phyloP scores from a whole-genome alignment of 2,797 vertebrate species.

The Cyclopterus lumpus region DNA sequence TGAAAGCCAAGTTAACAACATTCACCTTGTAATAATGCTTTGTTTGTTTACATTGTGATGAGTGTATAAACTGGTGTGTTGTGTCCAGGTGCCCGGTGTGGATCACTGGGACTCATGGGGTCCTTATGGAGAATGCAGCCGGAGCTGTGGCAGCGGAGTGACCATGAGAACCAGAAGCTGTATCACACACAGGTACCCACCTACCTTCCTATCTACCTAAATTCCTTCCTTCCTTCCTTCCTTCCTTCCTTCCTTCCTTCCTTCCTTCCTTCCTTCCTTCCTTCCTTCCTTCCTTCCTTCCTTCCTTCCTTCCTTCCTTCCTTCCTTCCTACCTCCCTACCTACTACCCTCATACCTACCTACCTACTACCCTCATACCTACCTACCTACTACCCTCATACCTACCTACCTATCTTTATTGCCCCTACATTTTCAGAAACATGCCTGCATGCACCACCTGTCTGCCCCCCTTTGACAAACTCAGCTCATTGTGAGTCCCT shows the following conservation, averaged over 20 bases:
- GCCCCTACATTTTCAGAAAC: neutral
- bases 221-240: too few relatives aligned
- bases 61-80: neutral
- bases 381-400: too few relatives aligned
- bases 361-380: neutral
- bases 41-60: neutral
- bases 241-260: neutral
- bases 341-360: too few relatives aligned
- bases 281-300: neutral
- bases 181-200: constrained; percentile 87
- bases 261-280: neutral
- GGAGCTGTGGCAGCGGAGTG: constrained; percentile 91
- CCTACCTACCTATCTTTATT: too few relatives aligned
- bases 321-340: neutral
- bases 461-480: neutral
- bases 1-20: too few relatives aligned
- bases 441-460: neutral
- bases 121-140: constrained; percentile 90
- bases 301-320: neutral
- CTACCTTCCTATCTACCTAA: neutral
- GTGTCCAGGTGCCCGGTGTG: constrained; percentile 68
- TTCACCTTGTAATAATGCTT: too few relatives aligned
- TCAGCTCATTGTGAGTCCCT: constrained; percentile 21
- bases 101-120: constrained; percentile 92
- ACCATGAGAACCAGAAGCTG: constrained; percentile 87